Base-by-base conservation (phyloP, 1,140 invertebrate genomes). In the Berghia stephanieae region DNA sequence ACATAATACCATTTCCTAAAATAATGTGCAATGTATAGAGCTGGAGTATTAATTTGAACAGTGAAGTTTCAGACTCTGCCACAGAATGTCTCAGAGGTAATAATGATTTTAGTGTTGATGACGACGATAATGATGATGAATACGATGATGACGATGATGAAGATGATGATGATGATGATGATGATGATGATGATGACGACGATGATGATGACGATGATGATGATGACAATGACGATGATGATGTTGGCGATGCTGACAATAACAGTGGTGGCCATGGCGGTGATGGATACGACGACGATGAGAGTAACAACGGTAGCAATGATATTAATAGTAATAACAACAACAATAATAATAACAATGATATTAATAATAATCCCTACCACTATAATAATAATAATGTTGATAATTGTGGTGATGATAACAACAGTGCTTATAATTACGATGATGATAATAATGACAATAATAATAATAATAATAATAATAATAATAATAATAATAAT, bases 171-270 rank as follows among this genome's bases (percentile, higher is more conserved):
- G 49, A 1, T 1, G 49, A 52, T 1, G 49, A 52, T 1, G 49
- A 52, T 24, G 1, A 52, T 0, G 46, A 52, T 52, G 46, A 52
- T 34, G 63, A 66, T 34, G 63, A 66, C 31, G 63, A 66, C 18
- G 63, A 55, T 72, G 70, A 55, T 55, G 70, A 55, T 55, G 70
- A 27, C 46, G 70, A 55, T 72, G 70, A 55, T 72, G 70, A 55
- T 72, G 70, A 55, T 72, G 38, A 55, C 72, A 24, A 69, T 76
- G 63, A 70, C 40, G 75, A 69, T 76, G 75, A 70, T 76, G 75
- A 49, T 76, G 75, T 43, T 69, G 67, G 40, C 40, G 67, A 69
- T 69, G 67, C 10, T 69, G 67, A 69, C 40, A 38, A 69, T n/a
- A n/a, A n/a, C n/a, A n/a, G n/a, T 24, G 46, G 24, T 52, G 24